Conservation (phyloP, 2,888 invertebrate species). For the Tachystola acroxantha region DNA sequence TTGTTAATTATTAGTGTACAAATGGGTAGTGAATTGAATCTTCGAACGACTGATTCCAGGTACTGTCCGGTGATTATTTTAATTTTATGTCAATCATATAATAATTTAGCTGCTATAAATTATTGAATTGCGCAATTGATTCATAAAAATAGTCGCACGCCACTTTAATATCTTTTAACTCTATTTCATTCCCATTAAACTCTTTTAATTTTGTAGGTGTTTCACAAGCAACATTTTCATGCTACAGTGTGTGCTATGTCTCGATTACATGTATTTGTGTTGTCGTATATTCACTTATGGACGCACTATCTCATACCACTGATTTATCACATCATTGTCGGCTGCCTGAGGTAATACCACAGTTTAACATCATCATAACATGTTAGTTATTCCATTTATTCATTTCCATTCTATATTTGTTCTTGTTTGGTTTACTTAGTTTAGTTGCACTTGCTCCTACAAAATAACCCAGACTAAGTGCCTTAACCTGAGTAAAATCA, state of each 20-base stretch:
- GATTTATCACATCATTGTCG: conserved; percentile 49
- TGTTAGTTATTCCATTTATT: too few species aligned
- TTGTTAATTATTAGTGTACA: conserved; percentile 60
- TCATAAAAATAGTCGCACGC: conserved; percentile 16
- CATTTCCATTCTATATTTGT: too few species aligned
- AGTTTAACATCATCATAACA: conserved; percentile 1
- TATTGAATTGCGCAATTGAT: conserved; percentile 51
- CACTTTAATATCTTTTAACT: neutral
- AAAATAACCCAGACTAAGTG: too few species aligned
- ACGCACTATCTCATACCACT: conserved; percentile 41
- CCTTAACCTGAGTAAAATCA: too few species aligned
- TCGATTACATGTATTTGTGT: conserved; percentile 31
- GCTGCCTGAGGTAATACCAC: conserved; percentile 49
- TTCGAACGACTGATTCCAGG: conserved; percentile 55
- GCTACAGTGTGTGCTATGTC: conserved; percentile 33
- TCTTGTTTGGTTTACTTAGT: too few species aligned
- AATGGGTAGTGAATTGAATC: conserved; percentile 68
- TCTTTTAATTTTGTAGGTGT: conserved; percentile 32
- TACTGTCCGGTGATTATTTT: conserved; percentile 17
- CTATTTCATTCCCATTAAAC: conserved; percentile 9
- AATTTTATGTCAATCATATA: too few species aligned
- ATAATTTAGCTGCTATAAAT: neutral
- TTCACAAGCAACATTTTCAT: conserved; percentile 19
- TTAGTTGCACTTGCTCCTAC: too few species aligned
- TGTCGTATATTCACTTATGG: conserved; percentile 41